phyloP scores from a whole-genome alignment of 2,888 invertebrate genomes.

The Orchestes rusci region DNA sequence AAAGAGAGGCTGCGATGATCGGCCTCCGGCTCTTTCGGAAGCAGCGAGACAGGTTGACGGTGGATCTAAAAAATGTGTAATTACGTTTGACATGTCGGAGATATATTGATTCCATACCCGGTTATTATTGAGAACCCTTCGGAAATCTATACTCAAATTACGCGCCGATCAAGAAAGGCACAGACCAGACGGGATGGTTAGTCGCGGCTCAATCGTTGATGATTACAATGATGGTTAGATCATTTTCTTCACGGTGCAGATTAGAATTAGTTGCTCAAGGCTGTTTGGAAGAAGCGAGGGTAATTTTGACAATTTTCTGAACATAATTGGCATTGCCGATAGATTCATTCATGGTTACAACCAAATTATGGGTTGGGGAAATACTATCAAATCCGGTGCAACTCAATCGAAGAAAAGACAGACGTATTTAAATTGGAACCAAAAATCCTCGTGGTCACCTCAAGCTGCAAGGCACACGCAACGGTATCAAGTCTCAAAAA shows the following conservation, averaged over 20 bases:
- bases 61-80: slow-evolving; percentile 32
- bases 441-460: no score
- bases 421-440: no score
- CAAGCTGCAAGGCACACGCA: no score
- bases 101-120: slow-evolving; percentile 35
- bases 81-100: slow-evolving; percentile 37
- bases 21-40: slow-evolving; percentile 33
- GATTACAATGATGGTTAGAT: slow-evolving; percentile 20
- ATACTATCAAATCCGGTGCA: no score
- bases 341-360: no score
- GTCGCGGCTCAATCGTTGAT: slow-evolving; percentile 12
- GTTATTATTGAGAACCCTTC: slow-evolving; percentile 36
- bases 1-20: slow-evolving; percentile 5
- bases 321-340: no score
- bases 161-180: slow-evolving; percentile 2
- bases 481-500: no score
- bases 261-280: slow-evolving; percentile 22
- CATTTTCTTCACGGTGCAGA: slow-evolving; percentile 16
- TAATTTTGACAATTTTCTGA: not conserved
- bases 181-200: slow-evolving; percentile 14
- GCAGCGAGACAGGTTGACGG: slow-evolving; percentile 33
- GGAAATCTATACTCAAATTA: slow-evolving; percentile 37
- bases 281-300: slow-evolving; percentile 8
- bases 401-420: no score
- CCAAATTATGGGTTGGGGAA: no score